Conservation (phyloP, 2,113 vertebrate species). For the Osmerus eperlanus region DNA sequence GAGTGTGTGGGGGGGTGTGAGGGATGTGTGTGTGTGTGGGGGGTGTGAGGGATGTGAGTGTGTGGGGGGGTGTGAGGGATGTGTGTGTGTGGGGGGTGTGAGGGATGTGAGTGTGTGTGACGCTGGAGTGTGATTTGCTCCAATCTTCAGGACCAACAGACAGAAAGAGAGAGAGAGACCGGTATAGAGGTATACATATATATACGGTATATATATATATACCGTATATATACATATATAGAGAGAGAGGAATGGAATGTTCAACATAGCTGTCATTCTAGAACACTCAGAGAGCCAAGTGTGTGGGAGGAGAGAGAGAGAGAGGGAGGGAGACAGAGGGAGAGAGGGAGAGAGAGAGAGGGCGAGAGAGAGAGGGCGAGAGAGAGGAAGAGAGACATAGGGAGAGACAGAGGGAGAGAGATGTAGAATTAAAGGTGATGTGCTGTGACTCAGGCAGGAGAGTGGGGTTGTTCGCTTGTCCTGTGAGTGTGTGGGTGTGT, state of each 20-base stretch:
- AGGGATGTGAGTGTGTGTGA: conserved; percentile 41
- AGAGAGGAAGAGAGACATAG: neutral
- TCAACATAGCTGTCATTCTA: conserved; percentile 22
- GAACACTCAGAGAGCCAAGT: neutral
- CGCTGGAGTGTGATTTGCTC: no score
- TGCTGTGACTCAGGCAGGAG: neutral
- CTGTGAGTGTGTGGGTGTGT: no score
- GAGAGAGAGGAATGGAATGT: conserved; percentile 19
- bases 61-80: conserved; percentile 1
- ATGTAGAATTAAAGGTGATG: neutral
- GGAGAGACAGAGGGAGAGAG: neutral
- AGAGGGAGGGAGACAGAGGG: conserved; percentile 49
- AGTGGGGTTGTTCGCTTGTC: no score
- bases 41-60: conserved; percentile 38
- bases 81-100: neutral
- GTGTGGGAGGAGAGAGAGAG: conserved; percentile 14
- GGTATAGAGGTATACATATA: no score
- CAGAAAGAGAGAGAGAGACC: no score
- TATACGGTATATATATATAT: conserved; percentile 42
- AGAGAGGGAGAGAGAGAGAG: neutral
- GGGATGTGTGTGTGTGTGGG: no score
- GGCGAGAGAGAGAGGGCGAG: neutral
- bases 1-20: conserved; percentile 22
- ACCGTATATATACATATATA: conserved; percentile 40
- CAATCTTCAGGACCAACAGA: no score